Conservation (phyloP, 2,113 vertebrate genomes). For the Phoxinus phoxinus region DNA sequence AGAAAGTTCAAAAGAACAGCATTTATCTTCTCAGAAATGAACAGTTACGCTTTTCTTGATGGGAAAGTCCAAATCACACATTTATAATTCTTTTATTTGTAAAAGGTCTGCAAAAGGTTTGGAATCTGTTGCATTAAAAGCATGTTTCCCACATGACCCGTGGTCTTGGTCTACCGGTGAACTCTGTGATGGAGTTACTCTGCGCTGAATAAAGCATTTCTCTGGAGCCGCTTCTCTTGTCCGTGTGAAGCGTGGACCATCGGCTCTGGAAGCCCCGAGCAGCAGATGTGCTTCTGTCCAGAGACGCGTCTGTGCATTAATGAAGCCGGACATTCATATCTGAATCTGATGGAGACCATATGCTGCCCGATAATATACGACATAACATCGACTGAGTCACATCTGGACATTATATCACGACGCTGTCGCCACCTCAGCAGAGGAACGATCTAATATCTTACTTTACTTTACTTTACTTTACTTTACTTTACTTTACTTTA, state of each 20-base stretch:
- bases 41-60: not conserved
- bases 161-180: not conserved
- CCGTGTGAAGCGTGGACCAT: slow-evolving; percentile 38
- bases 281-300: slow-evolving; percentile 66
- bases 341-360: slow-evolving; percentile 56
- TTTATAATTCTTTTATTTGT: not conserved
- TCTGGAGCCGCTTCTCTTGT: slow-evolving; percentile 68
- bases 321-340: slow-evolving; percentile 65
- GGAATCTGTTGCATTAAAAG: not conserved
- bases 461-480: too few species aligned
- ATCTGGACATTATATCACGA: slow-evolving; percentile 73
- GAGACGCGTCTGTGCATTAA: slow-evolving; percentile 74
- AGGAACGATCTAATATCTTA: slow-evolving; percentile 39
- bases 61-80: not conserved
- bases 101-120: not conserved
- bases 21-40: not conserved
- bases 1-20: too few species aligned
- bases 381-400: slow-evolving; percentile 67
- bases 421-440: slow-evolving; percentile 55
- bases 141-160: not conserved
- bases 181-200: not conserved
- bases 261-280: slow-evolving; percentile 43
- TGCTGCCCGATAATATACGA: slow-evolving; percentile 58
- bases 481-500: too few species aligned
- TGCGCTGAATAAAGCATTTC: slow-evolving; percentile 3